These are phyloP conservation scores for Paralichthys olivaceus DNA, from an alignment of 2,113 vertebrate genomes.

Conservation along the genomic window DNA sequence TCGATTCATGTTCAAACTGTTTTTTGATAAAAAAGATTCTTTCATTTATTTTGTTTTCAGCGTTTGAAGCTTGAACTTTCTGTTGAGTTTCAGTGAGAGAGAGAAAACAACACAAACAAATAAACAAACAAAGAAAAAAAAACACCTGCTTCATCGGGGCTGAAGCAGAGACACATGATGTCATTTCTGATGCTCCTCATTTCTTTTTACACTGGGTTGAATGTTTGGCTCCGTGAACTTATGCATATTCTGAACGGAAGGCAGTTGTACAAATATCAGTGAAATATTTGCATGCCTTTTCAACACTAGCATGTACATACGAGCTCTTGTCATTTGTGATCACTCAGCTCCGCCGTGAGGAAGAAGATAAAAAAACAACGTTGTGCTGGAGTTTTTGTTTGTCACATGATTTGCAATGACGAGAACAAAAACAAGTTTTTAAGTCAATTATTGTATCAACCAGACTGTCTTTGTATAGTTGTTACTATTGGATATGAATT, in stretches of 20 bases:
- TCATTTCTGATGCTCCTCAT: conserved; percentile 76
- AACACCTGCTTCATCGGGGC: conserved; percentile 79
- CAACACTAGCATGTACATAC: conserved; percentile 91
- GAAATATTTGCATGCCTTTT: conserved; percentile 89
- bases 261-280: conserved; percentile 83
- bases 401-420: conserved; percentile 86
- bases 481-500: conserved; percentile 78
- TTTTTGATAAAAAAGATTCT: conserved; percentile 7
- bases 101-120: conserved; percentile 39
- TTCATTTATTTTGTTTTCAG: conserved; percentile 23
- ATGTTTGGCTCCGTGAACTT: conserved; percentile 70
- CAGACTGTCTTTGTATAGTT: conserved; percentile 86
- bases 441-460: conserved; percentile 87
- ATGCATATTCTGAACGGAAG: conserved; percentile 77
- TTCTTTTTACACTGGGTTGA: conserved; percentile 67
- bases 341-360: conserved; percentile 66
- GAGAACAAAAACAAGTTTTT: conserved; percentile 84
- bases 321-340: conserved; percentile 83
- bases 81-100: conserved; percentile 26
- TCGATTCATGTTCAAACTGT: conserved; percentile 59
- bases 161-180: conserved; percentile 84
- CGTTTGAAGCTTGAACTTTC: conserved; percentile 66
- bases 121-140: conserved; percentile 37
- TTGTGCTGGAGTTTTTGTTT: conserved; percentile 68
- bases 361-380: conserved; percentile 53